Evolutionary conservation across 2,888 invertebrate genomes (phyloP).

Genomic region (Caenorhabditis afra): DNA sequence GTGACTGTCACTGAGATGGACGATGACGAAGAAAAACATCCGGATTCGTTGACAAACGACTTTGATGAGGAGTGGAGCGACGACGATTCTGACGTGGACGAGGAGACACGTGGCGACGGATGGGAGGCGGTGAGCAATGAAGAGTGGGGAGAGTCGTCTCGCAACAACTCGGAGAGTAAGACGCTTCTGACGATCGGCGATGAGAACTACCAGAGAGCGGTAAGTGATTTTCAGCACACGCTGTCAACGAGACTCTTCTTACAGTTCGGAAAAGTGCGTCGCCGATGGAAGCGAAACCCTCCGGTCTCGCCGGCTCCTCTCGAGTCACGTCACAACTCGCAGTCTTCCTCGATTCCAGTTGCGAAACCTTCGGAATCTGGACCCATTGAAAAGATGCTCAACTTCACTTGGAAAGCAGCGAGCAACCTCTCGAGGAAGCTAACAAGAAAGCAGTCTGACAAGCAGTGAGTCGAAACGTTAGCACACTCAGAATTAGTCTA

Average conservation of each 20-base stretch:
- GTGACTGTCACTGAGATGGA: conserved; percentile 17
- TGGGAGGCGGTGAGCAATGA: not conserved
- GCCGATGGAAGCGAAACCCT: conserved; percentile 36
- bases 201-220: conserved; percentile 40
- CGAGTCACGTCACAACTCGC: conserved; percentile 48
- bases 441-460: conserved; percentile 21
- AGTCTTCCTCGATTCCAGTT: conserved; percentile 1
- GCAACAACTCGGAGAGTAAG: conserved; percentile 20
- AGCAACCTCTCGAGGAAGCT: conserved; percentile 18
- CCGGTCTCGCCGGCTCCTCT: conserved; percentile 18
- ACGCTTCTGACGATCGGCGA: not conserved
- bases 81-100: conserved; percentile 24
- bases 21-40: conserved; percentile 6
- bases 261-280: conserved; percentile 47
- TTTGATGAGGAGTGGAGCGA: not conserved
- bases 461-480: not conserved
- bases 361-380: conserved; percentile 28
- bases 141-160: conserved; percentile 11
- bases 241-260: not conserved
- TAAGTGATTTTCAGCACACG: conserved; percentile 1
- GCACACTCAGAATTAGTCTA: not conserved
- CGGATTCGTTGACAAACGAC: not conserved
- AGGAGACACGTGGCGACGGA: not conserved
- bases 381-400: conserved; percentile 43
- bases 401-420: conserved; percentile 33